Percentiles rank a stretch among this genome's conserved stretches.
These are phyloP conservation scores for Cryptosula pallasiana DNA, from an alignment of 2,888 invertebrate genomes.

Conservation along the genomic window DNA sequence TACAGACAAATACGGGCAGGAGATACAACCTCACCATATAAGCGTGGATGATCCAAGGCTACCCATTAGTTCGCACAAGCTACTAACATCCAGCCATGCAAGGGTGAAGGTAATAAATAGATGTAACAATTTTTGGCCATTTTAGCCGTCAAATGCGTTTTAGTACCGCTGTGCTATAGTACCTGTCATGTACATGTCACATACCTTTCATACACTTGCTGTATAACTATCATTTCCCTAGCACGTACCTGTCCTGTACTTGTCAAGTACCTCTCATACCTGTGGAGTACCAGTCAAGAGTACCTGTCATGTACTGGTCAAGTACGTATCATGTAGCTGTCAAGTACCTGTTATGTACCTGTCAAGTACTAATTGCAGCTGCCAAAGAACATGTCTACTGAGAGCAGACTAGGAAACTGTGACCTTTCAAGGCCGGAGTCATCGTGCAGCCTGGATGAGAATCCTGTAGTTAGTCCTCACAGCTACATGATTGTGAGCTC, in stretches of 20 bases:
- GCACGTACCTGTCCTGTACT: background rate
- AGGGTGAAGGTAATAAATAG: background rate
- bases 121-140: no score
- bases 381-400: background rate
- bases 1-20: slow-evolving; percentile 2
- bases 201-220: background rate
- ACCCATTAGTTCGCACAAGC: slow-evolving; percentile 17
- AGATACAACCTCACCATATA: slow-evolving; percentile 21
- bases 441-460: slow-evolving; percentile 21
- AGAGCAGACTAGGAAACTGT: background rate
- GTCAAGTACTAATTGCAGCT: no score
- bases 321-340: no score
- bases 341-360: no score
- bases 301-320: no score
- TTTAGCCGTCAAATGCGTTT: no score
- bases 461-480: background rate
- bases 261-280: background rate
- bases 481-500: slow-evolving; percentile 4
- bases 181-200: background rate
- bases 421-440: no score
- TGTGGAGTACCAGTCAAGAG: no score
- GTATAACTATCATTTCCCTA: background rate
- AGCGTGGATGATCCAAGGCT: slow-evolving; percentile 12
- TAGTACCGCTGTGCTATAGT: background rate
- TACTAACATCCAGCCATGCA: background rate